Evolutionary conservation across 2,113 vertebrate species (phyloP).

Genomic region (Hippocampus guttulatus): DNA sequence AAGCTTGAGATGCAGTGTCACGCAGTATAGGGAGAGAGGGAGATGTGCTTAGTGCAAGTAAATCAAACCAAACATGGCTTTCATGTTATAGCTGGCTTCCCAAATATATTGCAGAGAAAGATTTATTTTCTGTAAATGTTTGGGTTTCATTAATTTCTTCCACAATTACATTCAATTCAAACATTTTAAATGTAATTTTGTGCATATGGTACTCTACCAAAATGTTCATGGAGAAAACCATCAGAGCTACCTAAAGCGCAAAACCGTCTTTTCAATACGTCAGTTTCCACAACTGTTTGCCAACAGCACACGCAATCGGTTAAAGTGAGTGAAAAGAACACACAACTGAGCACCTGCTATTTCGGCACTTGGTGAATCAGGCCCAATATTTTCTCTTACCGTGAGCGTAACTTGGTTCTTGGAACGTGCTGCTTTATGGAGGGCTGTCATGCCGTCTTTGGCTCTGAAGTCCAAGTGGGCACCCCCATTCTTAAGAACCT

Average conservation of each 20-base stretch:
- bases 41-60: too few species aligned
- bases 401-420: constrained; percentile 81
- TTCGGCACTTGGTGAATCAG: background rate
- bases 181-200: background rate
- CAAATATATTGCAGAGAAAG: too few species aligned
- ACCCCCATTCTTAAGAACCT: constrained; percentile 83
- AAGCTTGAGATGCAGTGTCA: too few species aligned
- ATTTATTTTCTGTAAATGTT: too few species aligned
- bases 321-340: background rate
- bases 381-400: constrained; percentile 62
- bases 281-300: background rate
- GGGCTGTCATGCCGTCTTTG: constrained; percentile 87
- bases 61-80: too few species aligned
- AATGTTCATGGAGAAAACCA: too few species aligned
- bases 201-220: background rate
- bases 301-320: background rate
- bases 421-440: constrained; percentile 86
- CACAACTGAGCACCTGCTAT: background rate
- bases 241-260: background rate
- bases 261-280: background rate
- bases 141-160: too few species aligned
- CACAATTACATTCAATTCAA: background rate
- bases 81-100: too few species aligned
- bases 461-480: constrained; percentile 94
- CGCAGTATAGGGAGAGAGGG: too few species aligned